phyloP scores from a whole-genome alignment of 2,113 vertebrate genomes.

The Catharus fuscescens region DNA sequence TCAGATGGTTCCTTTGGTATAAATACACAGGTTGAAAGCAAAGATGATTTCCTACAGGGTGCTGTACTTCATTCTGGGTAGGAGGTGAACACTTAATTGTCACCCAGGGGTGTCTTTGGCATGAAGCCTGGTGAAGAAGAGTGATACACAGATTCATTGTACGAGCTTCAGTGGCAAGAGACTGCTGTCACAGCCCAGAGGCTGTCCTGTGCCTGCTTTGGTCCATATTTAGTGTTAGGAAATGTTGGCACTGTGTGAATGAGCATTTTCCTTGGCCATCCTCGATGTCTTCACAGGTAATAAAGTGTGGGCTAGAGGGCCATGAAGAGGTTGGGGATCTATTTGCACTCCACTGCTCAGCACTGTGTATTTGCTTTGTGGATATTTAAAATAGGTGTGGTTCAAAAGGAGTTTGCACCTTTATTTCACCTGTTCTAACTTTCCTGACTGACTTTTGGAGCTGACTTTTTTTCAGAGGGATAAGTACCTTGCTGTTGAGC shows the following conservation, averaged over 20 bases:
- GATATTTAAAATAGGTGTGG: fast-evolving
- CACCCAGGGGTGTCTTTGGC: background rate
- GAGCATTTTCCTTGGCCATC: background rate
- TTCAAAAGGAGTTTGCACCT: background rate
- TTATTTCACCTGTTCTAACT: background rate
- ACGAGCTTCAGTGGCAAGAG: background rate
- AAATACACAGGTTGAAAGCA: background rate
- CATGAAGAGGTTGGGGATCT: background rate
- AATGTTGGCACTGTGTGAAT: fast-evolving
- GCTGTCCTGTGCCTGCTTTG: background rate
- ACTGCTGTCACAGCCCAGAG: background rate
- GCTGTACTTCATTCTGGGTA: background rate
- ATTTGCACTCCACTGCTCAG: background rate
- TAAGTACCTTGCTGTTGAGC: background rate
- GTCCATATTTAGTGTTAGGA: background rate
- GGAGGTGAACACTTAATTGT: background rate
- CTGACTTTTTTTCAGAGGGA: background rate
- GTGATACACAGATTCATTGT: background rate
- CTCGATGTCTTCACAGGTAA: background rate
- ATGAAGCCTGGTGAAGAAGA: background rate
- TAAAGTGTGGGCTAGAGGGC: background rate
- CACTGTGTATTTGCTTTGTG: background rate
- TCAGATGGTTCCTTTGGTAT: background rate
- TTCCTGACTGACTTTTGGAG: background rate
- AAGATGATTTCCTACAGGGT: background rate